Percentiles rank a stretch among this genome's conserved stretches.
Evolutionary conservation across 2,888 invertebrate species (phyloP).

Genomic region (Macaria liturata): DNA sequence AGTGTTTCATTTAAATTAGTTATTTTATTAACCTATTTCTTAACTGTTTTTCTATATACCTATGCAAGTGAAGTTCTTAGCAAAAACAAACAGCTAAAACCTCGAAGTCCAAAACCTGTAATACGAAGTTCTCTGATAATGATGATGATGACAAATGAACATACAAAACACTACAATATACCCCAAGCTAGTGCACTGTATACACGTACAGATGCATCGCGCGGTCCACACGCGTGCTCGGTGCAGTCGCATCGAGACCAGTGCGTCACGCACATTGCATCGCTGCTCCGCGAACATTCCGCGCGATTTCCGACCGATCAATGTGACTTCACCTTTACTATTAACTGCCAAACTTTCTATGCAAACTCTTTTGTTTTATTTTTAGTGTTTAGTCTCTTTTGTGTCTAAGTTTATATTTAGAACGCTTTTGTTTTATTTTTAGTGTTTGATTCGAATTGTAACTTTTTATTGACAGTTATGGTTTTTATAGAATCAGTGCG

Average conservation of each 20-base stretch:
- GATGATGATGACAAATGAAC: too few species aligned
- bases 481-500: conserved; percentile 12
- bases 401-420: too few species aligned
- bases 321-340: conserved; percentile 49
- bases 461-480: conserved; percentile 16
- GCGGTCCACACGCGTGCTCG: conserved; percentile 66
- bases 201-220: conserved; percentile 58
- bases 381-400: neutral
- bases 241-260: conserved; percentile 70
- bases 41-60: too few species aligned
- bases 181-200: conserved; percentile 15
- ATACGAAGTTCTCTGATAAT: too few species aligned
- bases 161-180: too few species aligned
- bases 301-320: conserved; percentile 37
- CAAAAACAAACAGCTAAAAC: too few species aligned
- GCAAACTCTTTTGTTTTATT: neutral
- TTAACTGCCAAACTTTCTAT: conserved; percentile 14
- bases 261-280: conserved; percentile 70
- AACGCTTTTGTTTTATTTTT: neutral
- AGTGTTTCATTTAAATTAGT: too few species aligned
- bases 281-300: conserved; percentile 48
- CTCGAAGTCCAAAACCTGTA: too few species aligned
- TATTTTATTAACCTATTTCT: too few species aligned
- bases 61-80: too few species aligned
- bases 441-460: neutral